A percentile compares a stretch with the other conserved stretches of the same genome.
phyloP scores from a whole-genome alignment of 2,113 vertebrate species.

The Aplodontia rufa region DNA sequence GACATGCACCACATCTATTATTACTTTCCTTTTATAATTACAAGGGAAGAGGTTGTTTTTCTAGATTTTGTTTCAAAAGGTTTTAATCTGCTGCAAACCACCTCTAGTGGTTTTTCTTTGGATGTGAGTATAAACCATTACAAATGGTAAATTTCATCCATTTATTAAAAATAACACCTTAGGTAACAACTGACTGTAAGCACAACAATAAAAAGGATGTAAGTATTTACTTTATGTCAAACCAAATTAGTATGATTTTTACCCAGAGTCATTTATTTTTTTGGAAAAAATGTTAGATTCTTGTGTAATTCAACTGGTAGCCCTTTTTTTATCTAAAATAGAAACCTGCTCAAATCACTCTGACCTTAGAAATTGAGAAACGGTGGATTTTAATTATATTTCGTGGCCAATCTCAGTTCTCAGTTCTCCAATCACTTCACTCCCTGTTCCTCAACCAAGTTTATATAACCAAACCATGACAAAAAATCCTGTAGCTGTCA shows the following conservation, averaged over 20 bases:
- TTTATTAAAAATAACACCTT: constrained; percentile 54
- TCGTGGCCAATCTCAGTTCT: not conserved
- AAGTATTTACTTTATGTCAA: constrained; percentile 60
- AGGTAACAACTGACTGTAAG: constrained; percentile 57
- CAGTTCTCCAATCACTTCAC: not conserved
- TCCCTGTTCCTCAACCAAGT: not conserved
- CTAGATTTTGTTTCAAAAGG: constrained; percentile 34
- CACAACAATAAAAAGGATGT: constrained; percentile 41
- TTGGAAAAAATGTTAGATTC: constrained; percentile 37
- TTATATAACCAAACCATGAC: constrained; percentile 44
- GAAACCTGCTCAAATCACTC: constrained; percentile 14
- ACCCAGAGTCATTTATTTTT: constrained; percentile 46
- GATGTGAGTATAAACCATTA: constrained; percentile 36
- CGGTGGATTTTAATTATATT: constrained; percentile 34
- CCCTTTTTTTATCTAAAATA: constrained; percentile 13
- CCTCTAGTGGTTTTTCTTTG: constrained; percentile 39
- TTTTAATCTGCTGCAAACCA: constrained; percentile 20
- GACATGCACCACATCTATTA: not conserved
- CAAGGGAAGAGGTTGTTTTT: not conserved
- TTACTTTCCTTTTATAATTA: not conserved
- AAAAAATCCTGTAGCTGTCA: constrained; percentile 19
- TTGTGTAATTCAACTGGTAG: constrained; percentile 7
- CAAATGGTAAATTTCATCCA: constrained; percentile 12
- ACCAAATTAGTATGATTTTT: constrained; percentile 51
- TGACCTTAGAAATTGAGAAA: constrained; percentile 40